phyloP scores from a whole-genome alignment of 2,888 invertebrate species.

The Cordilura impudica region DNA sequence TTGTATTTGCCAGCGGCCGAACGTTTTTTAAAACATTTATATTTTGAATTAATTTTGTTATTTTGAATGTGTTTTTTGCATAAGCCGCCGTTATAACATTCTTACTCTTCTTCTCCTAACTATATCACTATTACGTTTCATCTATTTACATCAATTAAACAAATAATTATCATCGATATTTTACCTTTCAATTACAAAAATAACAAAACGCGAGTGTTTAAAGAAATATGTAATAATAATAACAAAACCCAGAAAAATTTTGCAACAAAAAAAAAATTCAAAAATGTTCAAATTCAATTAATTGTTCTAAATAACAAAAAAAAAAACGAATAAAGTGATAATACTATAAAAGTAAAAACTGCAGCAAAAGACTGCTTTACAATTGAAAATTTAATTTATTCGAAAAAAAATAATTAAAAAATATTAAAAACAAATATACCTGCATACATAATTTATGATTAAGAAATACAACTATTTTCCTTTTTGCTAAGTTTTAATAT shows the following conservation, averaged over 20 bases:
- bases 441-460: background rate
- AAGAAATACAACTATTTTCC: background rate
- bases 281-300: background rate
- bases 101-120: constrained; percentile 23
- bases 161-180: background rate
- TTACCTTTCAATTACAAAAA: background rate
- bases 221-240: constrained; percentile 37
- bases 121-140: constrained; percentile 21
- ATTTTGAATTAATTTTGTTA: constrained; percentile 54
- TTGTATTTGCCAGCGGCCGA: constrained; percentile 69
- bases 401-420: background rate
- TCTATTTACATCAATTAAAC: constrained; percentile 27
- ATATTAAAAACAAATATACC: background rate
- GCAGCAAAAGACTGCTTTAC: constrained; percentile 32
- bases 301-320: background rate
- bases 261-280: constrained; percentile 32
- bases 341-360: constrained; percentile 23
- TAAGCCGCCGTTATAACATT: constrained; percentile 47
- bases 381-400: background rate
- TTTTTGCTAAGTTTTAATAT: background rate
- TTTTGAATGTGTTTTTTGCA: constrained; percentile 52
- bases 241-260: constrained; percentile 35
- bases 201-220: constrained; percentile 27
- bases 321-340: constrained; percentile 26
- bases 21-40: constrained; percentile 66